Conservation (phyloP, 2,888 invertebrate genomes). For the Mimachlamys varia region DNA sequence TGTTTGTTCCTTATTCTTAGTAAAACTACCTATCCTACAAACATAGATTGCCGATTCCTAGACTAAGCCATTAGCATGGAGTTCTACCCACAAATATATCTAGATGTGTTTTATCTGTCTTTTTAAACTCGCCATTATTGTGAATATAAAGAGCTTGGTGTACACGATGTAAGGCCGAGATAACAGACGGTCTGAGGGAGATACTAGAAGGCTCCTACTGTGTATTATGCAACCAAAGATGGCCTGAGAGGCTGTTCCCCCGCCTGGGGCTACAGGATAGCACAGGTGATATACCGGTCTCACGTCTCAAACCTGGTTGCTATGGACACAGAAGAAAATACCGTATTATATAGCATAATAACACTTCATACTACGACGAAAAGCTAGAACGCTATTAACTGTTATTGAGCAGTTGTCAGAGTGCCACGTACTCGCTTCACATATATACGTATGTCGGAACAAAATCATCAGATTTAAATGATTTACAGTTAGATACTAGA, state of each 20-base stretch:
- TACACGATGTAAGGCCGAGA: not conserved
- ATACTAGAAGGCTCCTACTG: not conserved
- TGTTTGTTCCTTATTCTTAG: no score
- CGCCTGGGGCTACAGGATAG: not conserved
- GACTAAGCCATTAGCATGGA: not conserved
- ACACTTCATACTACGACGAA: not conserved
- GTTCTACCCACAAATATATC: not conserved
- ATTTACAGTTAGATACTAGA: no score
- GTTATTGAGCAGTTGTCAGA: no score
- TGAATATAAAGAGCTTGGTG: not conserved
- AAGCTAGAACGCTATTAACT: no score
- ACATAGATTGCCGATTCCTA: not conserved
- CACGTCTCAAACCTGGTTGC: constrained; percentile 1
- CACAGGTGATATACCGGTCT: constrained; percentile 1
- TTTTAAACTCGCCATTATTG: constrained; percentile 1
- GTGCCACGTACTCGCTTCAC: no score
- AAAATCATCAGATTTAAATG: no score
- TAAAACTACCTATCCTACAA: not conserved
- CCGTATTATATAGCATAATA: not conserved
- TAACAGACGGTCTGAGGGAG: not conserved
- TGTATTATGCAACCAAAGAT: constrained; percentile 33
- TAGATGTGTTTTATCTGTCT: not conserved
- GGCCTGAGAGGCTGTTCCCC: not conserved
- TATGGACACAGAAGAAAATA: not conserved
- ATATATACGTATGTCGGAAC: no score